Conservation (phyloP, 2,113 vertebrate genomes). For the Accipiter virgatus region DNA sequence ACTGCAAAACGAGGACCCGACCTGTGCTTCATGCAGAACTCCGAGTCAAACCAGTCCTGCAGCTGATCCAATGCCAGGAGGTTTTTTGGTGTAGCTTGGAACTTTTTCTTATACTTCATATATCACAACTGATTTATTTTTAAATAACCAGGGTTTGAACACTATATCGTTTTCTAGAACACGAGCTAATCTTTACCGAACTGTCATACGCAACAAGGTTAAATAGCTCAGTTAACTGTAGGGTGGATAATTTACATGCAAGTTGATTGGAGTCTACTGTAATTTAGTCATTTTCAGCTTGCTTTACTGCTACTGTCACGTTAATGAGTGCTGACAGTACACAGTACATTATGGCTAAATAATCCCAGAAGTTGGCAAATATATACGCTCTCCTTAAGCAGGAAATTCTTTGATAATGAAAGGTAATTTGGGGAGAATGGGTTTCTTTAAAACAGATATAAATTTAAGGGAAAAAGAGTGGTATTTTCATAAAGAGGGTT, state of each 20-base stretch:
- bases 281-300: slow-evolving; percentile 65
- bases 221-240: slow-evolving; percentile 33
- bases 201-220: not conserved
- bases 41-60: not conserved
- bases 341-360: slow-evolving; percentile 44
- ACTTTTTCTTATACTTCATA: not conserved
- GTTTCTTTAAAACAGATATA: slow-evolving; percentile 39
- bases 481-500: slow-evolving; percentile 30
- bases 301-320: slow-evolving; percentile 45
- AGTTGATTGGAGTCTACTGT: slow-evolving; percentile 48
- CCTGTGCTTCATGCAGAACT: not conserved
- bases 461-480: not conserved
- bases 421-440: slow-evolving; percentile 46
- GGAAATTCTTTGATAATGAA: slow-evolving; percentile 57
- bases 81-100: not conserved
- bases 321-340: slow-evolving; percentile 55
- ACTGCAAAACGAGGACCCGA: not conserved
- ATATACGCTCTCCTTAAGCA: slow-evolving; percentile 17
- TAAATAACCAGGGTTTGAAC: not conserved
- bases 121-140: slow-evolving; percentile 42
- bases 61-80: not conserved
- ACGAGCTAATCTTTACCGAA: slow-evolving; percentile 11
- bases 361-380: slow-evolving; percentile 51
- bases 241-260: slow-evolving; percentile 28
- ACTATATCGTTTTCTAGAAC: slow-evolving; percentile 7